Evolutionary conservation across 1,140 invertebrate genomes (phyloP), one percentile per base, ranked within the genome.

Genomic region (Portunus trituberculatus): DNA sequence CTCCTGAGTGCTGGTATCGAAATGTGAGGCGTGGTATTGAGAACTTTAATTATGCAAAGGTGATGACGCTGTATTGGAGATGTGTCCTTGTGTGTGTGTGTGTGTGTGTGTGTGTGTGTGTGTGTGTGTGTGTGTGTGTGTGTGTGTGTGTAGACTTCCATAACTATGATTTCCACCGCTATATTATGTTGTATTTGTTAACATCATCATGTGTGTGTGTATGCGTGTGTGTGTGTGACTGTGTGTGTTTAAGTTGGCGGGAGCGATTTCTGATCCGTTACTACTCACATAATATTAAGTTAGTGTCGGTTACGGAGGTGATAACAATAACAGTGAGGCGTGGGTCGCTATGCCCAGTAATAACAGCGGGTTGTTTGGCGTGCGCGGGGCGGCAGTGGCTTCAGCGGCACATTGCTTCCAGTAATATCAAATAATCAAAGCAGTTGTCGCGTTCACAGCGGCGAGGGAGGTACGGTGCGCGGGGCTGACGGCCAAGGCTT

Each of bases 341-440:
- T 31, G 89, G 39, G 48, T 59, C 31, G 87, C 86, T 76, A 93
- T 76, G 86, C 87, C 93, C 87, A 67, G 86, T 94, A 94, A 94
- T 94, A 94, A 90, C 86, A 39, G 89, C 76, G 89, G 32, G 92
- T 48, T 86, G 92, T 87, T 93, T 87, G 92, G 82, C 82, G 46
- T 84, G 83, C 14, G 92, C 45, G 59, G 25, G 14, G 12, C 52
- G 67, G 67, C 67, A 76, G 59, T 92, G 67, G 89, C 88, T 91
- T 91, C 88, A 94, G 83, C 89, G 59, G n/a, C 88, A 94, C 93
- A 91, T 94, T 52, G 83, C n/a, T 29, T 52, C 8, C 32, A 46
- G 93, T 83, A 90, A 94, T 94, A 94, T 94, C 89, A 94, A 90
- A 94, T 94, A 90, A 84, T 84, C 59, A 52, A 91, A 94, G 91